phyloP scores from a whole-genome alignment of 2,888 invertebrate genomes.

The Caradrina kadenii region DNA sequence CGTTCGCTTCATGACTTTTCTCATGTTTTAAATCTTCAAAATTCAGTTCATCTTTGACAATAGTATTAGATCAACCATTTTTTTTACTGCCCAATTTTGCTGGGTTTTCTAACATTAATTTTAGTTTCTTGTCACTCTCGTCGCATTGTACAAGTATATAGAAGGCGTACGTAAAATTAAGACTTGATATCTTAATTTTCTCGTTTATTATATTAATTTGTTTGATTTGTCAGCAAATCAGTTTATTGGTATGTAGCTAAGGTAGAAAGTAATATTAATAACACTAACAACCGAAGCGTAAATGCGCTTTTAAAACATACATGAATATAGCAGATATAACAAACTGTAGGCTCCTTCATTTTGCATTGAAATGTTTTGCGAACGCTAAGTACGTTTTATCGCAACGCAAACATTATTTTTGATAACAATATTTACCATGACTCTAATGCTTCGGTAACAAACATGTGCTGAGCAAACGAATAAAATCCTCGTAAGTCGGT shows the following conservation, averaged over 20 bases:
- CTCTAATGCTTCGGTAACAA: not conserved
- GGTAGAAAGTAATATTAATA: too few relatives aligned
- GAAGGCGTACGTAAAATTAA: conserved; percentile 80
- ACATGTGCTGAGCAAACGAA: not conserved
- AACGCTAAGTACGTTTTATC: not conserved
- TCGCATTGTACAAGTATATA: conserved; percentile 81
- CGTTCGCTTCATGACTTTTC: conserved; percentile 25
- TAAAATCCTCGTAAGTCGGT: not conserved
- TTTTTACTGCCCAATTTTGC: conserved; percentile 14
- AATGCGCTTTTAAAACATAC: too few relatives aligned
- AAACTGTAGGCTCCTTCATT: not conserved
- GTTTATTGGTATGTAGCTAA: too few relatives aligned
- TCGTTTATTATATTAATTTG: too few relatives aligned
- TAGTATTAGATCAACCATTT: conserved; percentile 28
- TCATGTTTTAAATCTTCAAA: conserved; percentile 45
- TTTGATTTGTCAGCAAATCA: too few relatives aligned
- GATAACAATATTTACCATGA: not conserved
- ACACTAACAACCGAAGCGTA: too few relatives aligned
- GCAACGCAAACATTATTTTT: not conserved
- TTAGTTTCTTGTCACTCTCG: conserved; percentile 78
- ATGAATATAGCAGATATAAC: not conserved
- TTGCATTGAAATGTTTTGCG: not conserved
- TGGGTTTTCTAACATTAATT: conserved; percentile 63
- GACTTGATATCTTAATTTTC: too few relatives aligned
- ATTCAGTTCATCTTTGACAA: conserved; percentile 55